Percentiles rank a stretch among this genome's conserved stretches.
These are phyloP conservation scores for Cataglyphis albicans DNA, from an alignment of 2,888 invertebrate genomes.

Conservation along the genomic window DNA sequence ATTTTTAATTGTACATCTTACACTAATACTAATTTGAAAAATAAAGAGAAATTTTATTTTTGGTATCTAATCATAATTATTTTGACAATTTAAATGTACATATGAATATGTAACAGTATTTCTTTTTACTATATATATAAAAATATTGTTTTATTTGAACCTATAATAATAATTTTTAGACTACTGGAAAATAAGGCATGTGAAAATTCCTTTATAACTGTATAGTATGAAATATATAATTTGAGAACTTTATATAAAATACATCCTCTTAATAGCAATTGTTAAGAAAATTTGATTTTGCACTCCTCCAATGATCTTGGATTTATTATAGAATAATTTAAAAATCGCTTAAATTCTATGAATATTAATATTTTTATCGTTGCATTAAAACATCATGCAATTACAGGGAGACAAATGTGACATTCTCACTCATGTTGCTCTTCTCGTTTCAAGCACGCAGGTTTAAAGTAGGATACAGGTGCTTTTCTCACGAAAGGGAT, in stretches of 20 bases:
- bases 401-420: background rate
- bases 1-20: background rate
- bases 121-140: slow-evolving; percentile 15
- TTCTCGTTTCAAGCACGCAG: slow-evolving; percentile 63
- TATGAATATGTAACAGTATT: background rate
- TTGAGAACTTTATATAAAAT: slow-evolving; percentile 14
- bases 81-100: slow-evolving; percentile 7
- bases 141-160: background rate
- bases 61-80: background rate
- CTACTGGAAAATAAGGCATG: background rate
- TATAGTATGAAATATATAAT: background rate
- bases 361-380: background rate
- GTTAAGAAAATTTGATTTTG: background rate
- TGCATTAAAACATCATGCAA: background rate
- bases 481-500: slow-evolving; percentile 98
- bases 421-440: background rate
- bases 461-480: slow-evolving; percentile 93
- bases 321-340: slow-evolving; percentile 46
- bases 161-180: background rate
- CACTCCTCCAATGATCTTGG: background rate
- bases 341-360: slow-evolving; percentile 30
- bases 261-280: background rate
- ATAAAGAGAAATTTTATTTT: background rate
- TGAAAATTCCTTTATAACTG: background rate
- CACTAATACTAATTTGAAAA: slow-evolving; percentile 1